These are phyloP conservation scores for Drosophila imparisetae DNA, from an alignment of 2,888 invertebrate genomes.

Conservation along the genomic window DNA sequence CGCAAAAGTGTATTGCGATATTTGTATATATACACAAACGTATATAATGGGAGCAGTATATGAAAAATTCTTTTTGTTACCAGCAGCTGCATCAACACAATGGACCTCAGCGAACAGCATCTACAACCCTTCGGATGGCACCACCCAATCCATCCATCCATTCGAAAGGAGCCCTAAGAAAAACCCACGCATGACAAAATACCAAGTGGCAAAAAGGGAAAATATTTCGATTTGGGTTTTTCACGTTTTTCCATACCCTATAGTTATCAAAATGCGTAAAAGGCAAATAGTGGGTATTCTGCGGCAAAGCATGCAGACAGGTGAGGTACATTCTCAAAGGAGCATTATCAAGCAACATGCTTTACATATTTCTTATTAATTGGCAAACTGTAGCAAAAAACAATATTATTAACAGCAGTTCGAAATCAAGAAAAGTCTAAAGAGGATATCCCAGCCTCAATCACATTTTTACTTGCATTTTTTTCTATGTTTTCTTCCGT, in stretches of 20 bases:
- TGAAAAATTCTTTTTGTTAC: slow-evolving; percentile 65
- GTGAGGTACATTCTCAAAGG: background rate
- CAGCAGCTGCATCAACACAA: slow-evolving; percentile 71
- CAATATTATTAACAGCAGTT: background rate
- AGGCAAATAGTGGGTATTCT: background rate
- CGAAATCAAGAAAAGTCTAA: background rate
- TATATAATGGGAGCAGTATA: slow-evolving; percentile 24
- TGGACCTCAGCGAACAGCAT: slow-evolving; percentile 34
- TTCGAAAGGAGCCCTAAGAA: slow-evolving; percentile 38
- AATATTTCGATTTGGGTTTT: slow-evolving; percentile 33
- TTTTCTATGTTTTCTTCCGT: slow-evolving; percentile 23
- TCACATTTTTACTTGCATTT: slow-evolving; percentile 5
- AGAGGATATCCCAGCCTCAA: slow-evolving; percentile 13
- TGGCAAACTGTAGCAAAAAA: background rate
- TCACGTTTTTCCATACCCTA: slow-evolving; percentile 28
- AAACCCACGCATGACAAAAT: slow-evolving; percentile 77
- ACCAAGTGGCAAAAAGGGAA: slow-evolving; percentile 63
- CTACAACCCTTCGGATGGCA: slow-evolving; percentile 2
- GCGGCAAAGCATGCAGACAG: background rate
- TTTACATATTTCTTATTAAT: background rate
- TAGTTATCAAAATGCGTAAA: background rate
- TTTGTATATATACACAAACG: slow-evolving; percentile 26
- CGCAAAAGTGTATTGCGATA: slow-evolving; percentile 37
- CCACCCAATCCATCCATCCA: slow-evolving; percentile 13
- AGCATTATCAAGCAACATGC: background rate